Evolutionary conservation across 2,113 vertebrate species (phyloP).

Genomic region (Oreocharis arfaki): DNA sequence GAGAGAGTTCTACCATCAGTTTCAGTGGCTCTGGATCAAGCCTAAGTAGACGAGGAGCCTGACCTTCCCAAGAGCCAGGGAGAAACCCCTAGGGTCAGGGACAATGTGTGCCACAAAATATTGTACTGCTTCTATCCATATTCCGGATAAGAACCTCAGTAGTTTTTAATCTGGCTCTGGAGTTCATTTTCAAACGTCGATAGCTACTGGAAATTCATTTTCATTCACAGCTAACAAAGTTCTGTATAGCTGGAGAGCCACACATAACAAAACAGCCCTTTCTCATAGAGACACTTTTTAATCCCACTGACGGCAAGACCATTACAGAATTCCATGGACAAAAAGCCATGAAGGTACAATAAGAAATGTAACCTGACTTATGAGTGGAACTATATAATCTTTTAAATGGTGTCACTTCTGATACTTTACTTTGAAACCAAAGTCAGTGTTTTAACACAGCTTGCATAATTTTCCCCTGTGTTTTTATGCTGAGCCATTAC

Average conservation of each 20-base stretch:
- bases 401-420: not conserved
- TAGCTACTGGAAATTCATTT: not conserved
- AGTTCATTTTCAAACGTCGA: not conserved
- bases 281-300: not conserved
- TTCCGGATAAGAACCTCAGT: not conserved
- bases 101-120: not conserved
- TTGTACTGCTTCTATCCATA: fast-evolving
- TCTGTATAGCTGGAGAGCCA: not conserved
- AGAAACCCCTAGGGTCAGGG: not conserved
- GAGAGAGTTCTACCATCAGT: not conserved
- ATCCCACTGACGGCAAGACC: not conserved
- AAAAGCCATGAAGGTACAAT: not conserved
- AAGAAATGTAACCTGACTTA: not conserved
- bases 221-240: not conserved
- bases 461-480: not conserved
- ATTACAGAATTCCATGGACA: not conserved
- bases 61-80: not conserved
- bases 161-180: not conserved
- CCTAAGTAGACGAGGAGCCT: not conserved
- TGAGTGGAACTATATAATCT: not conserved
- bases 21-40: not conserved
- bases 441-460: not conserved
- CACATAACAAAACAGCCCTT: not conserved
- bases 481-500: not conserved
- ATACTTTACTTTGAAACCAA: not conserved